These are phyloP conservation scores for Myotis davidii DNA, from an alignment of 2,113 vertebrate genomes.

Conservation along the genomic window DNA sequence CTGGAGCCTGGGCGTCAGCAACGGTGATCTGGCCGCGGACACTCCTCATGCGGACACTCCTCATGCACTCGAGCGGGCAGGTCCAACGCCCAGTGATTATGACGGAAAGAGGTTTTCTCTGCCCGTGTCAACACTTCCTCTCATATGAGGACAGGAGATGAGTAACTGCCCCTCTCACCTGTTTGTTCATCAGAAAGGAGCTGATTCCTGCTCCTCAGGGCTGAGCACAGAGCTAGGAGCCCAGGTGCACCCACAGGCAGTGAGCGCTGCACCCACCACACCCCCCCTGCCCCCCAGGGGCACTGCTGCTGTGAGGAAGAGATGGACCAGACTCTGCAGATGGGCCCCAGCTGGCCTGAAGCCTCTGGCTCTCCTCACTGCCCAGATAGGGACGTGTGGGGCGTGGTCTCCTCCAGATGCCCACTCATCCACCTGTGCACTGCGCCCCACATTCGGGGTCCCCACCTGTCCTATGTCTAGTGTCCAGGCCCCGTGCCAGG, in stretches of 20 bases:
- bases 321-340: background rate
- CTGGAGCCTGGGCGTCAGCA: background rate
- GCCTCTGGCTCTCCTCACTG: background rate
- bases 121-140: background rate
- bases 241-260: too few species aligned
- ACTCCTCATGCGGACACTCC: background rate
- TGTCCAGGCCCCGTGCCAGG: background rate
- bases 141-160: background rate
- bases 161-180: background rate
- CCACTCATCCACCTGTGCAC: background rate
- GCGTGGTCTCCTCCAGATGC: too few species aligned
- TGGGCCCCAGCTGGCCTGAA: background rate
- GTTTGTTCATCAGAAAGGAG: background rate
- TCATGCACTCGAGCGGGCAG: background rate
- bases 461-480: background rate
- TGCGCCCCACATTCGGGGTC: background rate
- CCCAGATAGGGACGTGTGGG: background rate
- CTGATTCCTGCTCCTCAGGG: background rate
- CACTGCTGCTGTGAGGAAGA: background rate
- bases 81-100: background rate
- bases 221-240: background rate
- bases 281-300: background rate
- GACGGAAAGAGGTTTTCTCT: background rate
- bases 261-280: too few species aligned
- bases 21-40: background rate